phyloP scores from a whole-genome alignment of 2,888 invertebrate species.

The Plagiodera versicolora region DNA sequence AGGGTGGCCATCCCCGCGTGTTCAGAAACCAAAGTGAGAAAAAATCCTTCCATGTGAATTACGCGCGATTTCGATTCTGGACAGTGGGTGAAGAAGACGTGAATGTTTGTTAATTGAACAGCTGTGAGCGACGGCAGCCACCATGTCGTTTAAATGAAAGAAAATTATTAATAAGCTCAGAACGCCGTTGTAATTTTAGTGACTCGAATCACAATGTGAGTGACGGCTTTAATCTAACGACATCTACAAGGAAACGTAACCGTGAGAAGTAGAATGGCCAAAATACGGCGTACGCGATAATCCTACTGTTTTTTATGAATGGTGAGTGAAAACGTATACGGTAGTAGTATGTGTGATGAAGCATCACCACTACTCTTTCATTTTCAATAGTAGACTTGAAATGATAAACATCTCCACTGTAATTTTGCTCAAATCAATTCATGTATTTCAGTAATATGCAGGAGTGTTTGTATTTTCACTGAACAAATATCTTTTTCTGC shows the following conservation, averaged over 20 bases:
- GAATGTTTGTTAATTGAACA: slow-evolving; percentile 17
- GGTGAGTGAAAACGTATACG: too few species aligned
- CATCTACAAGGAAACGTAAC: not conserved
- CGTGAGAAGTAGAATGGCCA: too few species aligned
- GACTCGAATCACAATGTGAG: not conserved
- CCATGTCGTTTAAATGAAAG: slow-evolving; percentile 18
- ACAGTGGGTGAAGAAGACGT: slow-evolving; percentile 1
- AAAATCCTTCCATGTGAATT: not conserved
- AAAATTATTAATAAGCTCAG: slow-evolving; percentile 10
- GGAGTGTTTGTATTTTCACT: too few species aligned
- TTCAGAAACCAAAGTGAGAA: not conserved
- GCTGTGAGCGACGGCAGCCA: slow-evolving; percentile 16
- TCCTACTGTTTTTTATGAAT: too few species aligned
- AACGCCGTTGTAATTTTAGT: slow-evolving; percentile 49
- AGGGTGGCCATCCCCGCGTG: not conserved
- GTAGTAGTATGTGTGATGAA: too few species aligned
- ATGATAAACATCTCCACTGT: too few species aligned
- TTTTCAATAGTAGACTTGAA: too few species aligned
- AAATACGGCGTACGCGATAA: too few species aligned
- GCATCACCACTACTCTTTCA: too few species aligned
- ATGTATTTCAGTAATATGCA: too few species aligned
- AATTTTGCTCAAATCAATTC: too few species aligned
- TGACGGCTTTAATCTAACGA: not conserved
- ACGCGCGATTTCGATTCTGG: not conserved
- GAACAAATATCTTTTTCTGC: too few species aligned